Percentiles rank a stretch among this genome's conserved stretches.
These are phyloP conservation scores for Abrostola triplasia DNA, from an alignment of 2,888 invertebrate genomes.

Conservation along the genomic window DNA sequence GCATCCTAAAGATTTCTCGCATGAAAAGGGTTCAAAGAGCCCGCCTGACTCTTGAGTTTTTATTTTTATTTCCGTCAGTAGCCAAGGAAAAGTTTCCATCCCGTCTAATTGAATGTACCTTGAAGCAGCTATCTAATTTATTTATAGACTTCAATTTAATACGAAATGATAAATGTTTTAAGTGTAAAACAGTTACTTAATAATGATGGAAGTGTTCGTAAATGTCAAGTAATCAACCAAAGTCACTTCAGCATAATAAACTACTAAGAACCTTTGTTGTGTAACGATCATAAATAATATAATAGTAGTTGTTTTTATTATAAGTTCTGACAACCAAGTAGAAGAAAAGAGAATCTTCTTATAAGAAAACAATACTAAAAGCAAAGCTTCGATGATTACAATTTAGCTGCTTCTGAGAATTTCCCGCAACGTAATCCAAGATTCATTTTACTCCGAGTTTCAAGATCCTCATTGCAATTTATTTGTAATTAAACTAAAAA, in stretches of 20 bases:
- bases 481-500: no score
- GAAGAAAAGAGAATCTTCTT: no score
- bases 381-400: no score
- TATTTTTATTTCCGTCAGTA: conserved; percentile 41
- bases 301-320: conserved; percentile 18
- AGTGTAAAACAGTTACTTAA: conserved; percentile 1
- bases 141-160: conserved; percentile 15
- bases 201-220: conserved; percentile 11
- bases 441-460: no score
- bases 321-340: no score
- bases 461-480: no score
- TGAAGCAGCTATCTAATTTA: conserved; percentile 21
- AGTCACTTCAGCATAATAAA: conserved; percentile 24
- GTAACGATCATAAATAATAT: conserved; percentile 21
- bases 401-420: no score
- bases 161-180: conserved; percentile 22
- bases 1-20: conserved; percentile 31
- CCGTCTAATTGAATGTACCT: conserved; percentile 52
- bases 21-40: conserved; percentile 45
- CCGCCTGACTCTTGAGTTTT: conserved; percentile 27
- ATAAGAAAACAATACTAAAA: no score
- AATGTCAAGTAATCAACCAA: conserved; percentile 20
- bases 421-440: no score
- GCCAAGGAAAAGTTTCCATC: conserved; percentile 36
- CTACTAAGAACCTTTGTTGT: conserved; percentile 31